Conservation (phyloP, 2,797 vertebrate species). For the Lerista edwardsae region DNA sequence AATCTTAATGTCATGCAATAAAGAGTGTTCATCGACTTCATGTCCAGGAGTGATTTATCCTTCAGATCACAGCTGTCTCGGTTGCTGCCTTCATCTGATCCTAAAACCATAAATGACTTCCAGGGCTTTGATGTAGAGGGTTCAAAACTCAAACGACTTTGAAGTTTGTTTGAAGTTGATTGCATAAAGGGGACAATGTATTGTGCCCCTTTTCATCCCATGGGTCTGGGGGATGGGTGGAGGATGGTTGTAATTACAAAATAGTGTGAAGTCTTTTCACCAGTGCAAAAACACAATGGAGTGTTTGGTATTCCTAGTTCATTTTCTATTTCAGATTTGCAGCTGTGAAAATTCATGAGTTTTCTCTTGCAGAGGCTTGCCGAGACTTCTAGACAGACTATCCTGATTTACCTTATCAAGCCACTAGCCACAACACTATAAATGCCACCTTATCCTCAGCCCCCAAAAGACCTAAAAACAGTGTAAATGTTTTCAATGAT, state of each 20-base stretch:
- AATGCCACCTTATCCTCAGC: neutral
- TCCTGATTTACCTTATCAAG: neutral
- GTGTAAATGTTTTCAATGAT: neutral
- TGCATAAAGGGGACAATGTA: conserved; percentile 76
- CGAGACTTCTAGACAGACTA: neutral
- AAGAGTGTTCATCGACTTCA: conserved; percentile 50
- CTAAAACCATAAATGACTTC: conserved; percentile 78
- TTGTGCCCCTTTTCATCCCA: conserved; percentile 77
- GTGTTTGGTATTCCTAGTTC: conserved; percentile 54
- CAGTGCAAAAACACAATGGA: conserved; percentile 57
- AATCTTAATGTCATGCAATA: conserved; percentile 55
- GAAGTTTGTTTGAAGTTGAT: conserved; percentile 77
- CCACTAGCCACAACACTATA: neutral
- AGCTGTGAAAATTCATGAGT: neutral
- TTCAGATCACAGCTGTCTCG: conserved; percentile 66
- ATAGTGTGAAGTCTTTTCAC: conserved; percentile 43
- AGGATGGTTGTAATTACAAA: conserved; percentile 44
- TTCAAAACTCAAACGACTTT: conserved; percentile 76
- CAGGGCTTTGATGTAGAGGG: conserved; percentile 84
- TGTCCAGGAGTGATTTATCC: conserved; percentile 70
- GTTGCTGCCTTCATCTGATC: conserved; percentile 72
- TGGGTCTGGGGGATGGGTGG: conserved; percentile 7
- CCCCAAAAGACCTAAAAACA: neutral
- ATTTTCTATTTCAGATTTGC: conserved; percentile 36
- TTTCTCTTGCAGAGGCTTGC: neutral